phyloP scores from a whole-genome alignment of 1,140 invertebrate species.

The Macrobrachium rosenbergii region DNA sequence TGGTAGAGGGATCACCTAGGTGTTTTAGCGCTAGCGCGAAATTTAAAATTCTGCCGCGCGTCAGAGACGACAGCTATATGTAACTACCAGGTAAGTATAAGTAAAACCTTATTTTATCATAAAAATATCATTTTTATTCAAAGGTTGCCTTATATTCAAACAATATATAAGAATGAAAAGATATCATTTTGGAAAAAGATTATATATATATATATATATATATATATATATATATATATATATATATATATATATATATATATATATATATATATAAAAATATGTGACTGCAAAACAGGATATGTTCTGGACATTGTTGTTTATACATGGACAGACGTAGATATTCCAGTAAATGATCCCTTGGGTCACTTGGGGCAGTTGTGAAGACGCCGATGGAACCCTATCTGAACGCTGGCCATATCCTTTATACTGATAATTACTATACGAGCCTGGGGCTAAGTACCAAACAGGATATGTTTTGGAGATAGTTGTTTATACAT shows the following conservation, averaged over 20 bases:
- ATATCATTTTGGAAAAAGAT: constrained; percentile 70
- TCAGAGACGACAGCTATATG: too few species aligned
- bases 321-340: constrained; percentile 67
- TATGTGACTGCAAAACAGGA: too few species aligned
- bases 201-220: too few species aligned
- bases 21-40: too few species aligned
- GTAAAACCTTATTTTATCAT: too few species aligned
- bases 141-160: constrained; percentile 69
- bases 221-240: too few species aligned
- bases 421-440: constrained; percentile 71
- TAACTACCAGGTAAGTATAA: too few species aligned
- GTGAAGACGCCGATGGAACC: constrained; percentile 68
- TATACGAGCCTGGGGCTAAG: constrained; percentile 69
- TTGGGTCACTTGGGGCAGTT: constrained; percentile 68
- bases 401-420: constrained; percentile 69
- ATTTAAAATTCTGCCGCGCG: too few species aligned
- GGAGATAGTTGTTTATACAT: constrained; percentile 69
- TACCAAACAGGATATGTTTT: constrained; percentile 64
- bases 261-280: too few species aligned
- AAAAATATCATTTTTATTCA: too few species aligned
- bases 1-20: too few species aligned
- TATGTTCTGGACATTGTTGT: constrained; percentile 69
- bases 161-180: constrained; percentile 71
- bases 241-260: too few species aligned
- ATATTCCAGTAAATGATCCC: constrained; percentile 56